Evolutionary conservation across 2,113 vertebrate genomes (phyloP).

Genomic region (Varanus komodoensis): DNA sequence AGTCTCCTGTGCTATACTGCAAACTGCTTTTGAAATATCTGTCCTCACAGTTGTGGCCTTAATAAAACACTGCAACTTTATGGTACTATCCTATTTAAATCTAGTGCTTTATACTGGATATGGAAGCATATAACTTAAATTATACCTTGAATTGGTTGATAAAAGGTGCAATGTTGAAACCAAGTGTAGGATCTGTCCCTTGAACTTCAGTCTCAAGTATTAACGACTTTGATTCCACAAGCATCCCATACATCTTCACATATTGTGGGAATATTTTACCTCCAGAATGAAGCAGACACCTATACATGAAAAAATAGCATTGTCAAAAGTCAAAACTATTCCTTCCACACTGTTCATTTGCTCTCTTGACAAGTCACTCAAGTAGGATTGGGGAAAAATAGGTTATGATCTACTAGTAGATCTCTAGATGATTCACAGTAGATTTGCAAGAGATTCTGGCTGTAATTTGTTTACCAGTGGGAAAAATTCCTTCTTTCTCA

Average conservation of each 20-base stretch:
- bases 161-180: slow-evolving; percentile 93
- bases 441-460: neutral
- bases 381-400: too few relatives aligned
- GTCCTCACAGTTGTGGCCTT: neutral
- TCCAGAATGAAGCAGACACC: slow-evolving; percentile 92
- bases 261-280: slow-evolving; percentile 93
- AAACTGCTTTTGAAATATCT: neutral
- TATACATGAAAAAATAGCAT: slow-evolving; percentile 59
- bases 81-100: neutral
- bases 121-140: neutral
- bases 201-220: slow-evolving; percentile 93
- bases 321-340: neutral
- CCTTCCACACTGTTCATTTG: neutral
- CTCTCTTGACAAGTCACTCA: neutral
- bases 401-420: neutral
- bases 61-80: neutral
- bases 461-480: neutral
- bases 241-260: slow-evolving; percentile 88
- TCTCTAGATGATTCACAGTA: neutral
- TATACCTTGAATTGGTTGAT: slow-evolving; percentile 98
- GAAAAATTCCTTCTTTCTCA: neutral
- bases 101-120: neutral
- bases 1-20: neutral
- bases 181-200: slow-evolving; percentile 91
- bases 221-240: slow-evolving; percentile 90